Base-by-base conservation (phyloP, 2,797 vertebrate genomes). In the Calcarius lapponicus region DNA sequence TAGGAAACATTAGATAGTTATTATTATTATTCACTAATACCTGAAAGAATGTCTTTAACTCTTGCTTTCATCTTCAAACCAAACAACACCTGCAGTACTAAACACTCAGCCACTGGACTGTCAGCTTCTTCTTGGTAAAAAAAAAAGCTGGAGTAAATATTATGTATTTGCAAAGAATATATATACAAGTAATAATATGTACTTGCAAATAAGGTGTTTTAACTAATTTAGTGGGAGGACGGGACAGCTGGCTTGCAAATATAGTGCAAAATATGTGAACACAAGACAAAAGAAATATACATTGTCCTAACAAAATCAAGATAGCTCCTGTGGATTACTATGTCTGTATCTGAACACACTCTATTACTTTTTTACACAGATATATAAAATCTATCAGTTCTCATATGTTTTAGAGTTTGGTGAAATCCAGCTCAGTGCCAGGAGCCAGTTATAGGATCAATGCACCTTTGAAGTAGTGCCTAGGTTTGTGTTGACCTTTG, bases 391-490 rank as follows among this genome's bases (percentile, higher is more conserved):
- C 11, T 54, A 16, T 67, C 7, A 1, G 4, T 67, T 71, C 16
- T 53, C 1, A 0, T 76, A 50, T 25, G 10, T 76, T 81, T 93
- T 71, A 53, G 56, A 67, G 34, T 88, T 88, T 45, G 50, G 42
- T 88, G 91, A 92, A 89, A 93, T 50, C 51, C 66, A 88, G 17
- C 47, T 81, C 60, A 47, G 45, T 73, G 80, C 42, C 76, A 93
- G 80, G 8, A 93, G 54, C 74, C 43, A 67, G 82, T 82, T 84
- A 40, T 29, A 67, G 54, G 96, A 94, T 97, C 96, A 96, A 96
- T 93, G 78, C 21, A 90, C 73, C 94, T 97, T 97, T 96, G 94
- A 97, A 96, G 92, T 92, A 92, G 57, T 90, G 88, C 95, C 90
- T 96, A 69, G 67, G 64, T 92, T 93, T 95, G 64, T 95, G 93